These are phyloP conservation scores for Drosophila mayri DNA, from an alignment of 1,140 invertebrate genomes.

Conservation along the genomic window DNA sequence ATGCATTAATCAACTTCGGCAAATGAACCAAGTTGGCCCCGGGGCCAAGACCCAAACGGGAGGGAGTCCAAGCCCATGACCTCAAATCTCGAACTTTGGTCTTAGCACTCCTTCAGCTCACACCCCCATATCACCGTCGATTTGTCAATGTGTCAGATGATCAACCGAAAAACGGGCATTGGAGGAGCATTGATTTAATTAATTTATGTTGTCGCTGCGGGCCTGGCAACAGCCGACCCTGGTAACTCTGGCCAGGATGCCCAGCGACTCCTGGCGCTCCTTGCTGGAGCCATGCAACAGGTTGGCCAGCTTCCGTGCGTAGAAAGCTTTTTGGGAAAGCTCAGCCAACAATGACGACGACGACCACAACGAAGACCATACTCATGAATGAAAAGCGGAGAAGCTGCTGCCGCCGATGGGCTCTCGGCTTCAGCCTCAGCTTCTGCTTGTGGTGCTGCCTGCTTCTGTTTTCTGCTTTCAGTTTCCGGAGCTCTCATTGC, in stretches of 20 bases:
- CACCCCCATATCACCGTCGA: constrained; percentile 19
- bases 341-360: constrained; percentile 12
- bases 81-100: constrained; percentile 15
- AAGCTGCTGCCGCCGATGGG: constrained; percentile 17
- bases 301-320: constrained; percentile 57
- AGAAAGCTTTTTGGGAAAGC: constrained; percentile 56
- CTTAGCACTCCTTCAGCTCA: neutral
- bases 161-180: constrained; percentile 34
- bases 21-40: constrained; percentile 46
- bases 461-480: constrained; percentile 31
- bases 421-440: constrained; percentile 35
- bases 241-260: constrained; percentile 59
- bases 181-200: constrained; percentile 78
- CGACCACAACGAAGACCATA: constrained; percentile 17
- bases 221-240: constrained; percentile 61
- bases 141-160: constrained; percentile 77
- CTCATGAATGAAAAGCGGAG: constrained; percentile 73
- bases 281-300: constrained; percentile 53
- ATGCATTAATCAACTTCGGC: constrained; percentile 72
- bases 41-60: constrained; percentile 6
- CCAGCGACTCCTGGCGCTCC: constrained; percentile 20
- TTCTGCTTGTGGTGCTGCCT: constrained; percentile 24
- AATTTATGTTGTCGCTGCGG: constrained; percentile 68
- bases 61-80: constrained; percentile 12
- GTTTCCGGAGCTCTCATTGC: constrained; percentile 66